Evolutionary conservation across 2,888 invertebrate genomes (phyloP), one percentile per base, ranked within the genome.

Genomic region (Tipula helvola): DNA sequence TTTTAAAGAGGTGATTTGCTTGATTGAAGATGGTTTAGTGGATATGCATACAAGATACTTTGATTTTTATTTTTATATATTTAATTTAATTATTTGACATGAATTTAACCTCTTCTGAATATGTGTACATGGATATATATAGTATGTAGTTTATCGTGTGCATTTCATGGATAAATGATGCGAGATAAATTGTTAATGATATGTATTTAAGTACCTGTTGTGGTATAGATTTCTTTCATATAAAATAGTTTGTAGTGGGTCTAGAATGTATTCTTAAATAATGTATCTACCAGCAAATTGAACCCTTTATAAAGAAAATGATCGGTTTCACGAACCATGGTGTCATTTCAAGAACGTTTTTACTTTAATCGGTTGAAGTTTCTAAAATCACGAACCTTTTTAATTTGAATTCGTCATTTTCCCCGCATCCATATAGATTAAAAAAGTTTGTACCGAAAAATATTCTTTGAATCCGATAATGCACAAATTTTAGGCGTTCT

Each of bases 41-140:
- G 18, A 52, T 16, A 52, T 52, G 52, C 28, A 71, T 71, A 71
- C 71, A 71, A 28, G 18, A 71, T 71, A 71, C 71, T 8, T 52
- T 52, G 28, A 16, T 52, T 52, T 52, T 16, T 52, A 52, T 52
- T 28, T 28, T 57, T 7, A 57, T 71, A 71, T 71, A 71, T 71
- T 71, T 71, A 71, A 71, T 71, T 71, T 71, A 71, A 71, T 71
- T 71, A 71, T 71, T 71, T 71, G 71, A 71, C 71, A 71, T 71
- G 71, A 71, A 71, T 71, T 71, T 71, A 71, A 71, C 71, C 71
- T 71, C 71, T 71, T 71, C 10, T 28, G 71, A 28, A 71, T 28
- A n/a, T 71, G 16, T 71, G 16, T 57, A 57, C 5, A 28, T 12
- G 13, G 18, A 71, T 28, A 28, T 28, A 28, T 28, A 2, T 28